Evolutionary conservation across 2,797 vertebrate species (phyloP).

Genomic region (Acanthurus tractus): DNA sequence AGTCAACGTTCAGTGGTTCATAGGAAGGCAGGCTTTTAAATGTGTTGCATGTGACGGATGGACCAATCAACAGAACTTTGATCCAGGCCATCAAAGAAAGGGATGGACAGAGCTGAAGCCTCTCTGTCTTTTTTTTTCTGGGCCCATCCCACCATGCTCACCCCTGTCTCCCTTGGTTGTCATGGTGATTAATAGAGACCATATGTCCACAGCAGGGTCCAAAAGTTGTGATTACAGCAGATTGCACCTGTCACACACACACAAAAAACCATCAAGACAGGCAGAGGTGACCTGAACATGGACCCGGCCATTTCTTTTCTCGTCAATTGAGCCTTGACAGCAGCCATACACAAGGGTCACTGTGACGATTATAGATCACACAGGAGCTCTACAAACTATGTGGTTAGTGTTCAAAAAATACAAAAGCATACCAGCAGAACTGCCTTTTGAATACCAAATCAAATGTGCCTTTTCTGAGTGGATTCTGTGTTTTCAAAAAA

Average conservation of each 20-base stretch:
- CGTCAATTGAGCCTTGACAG: slow-evolving; percentile 55
- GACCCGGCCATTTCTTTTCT: slow-evolving; percentile 37
- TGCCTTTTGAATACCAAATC: too few relatives aligned
- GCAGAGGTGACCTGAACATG: slow-evolving; percentile 58
- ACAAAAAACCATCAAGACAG: slow-evolving; percentile 18
- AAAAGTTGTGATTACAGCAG: slow-evolving; percentile 61
- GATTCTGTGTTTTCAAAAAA: too few relatives aligned
- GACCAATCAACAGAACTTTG: background rate
- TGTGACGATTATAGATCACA: slow-evolving; percentile 41
- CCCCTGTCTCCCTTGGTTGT: slow-evolving; percentile 42
- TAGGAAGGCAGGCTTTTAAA: background rate
- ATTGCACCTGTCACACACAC: slow-evolving; percentile 50
- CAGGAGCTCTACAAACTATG: slow-evolving; percentile 21
- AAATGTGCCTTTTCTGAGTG: too few relatives aligned
- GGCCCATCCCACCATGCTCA: slow-evolving; percentile 8
- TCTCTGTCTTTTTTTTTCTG: slow-evolving; percentile 11
- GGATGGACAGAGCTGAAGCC: slow-evolving; percentile 9
- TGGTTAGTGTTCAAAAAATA: background rate
- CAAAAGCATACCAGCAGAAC: too few relatives aligned
- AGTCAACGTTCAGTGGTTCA: background rate
- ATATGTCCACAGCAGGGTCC: slow-evolving; percentile 43
- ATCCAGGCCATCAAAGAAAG: slow-evolving; percentile 22
- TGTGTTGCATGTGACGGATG: background rate
- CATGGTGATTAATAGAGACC: slow-evolving; percentile 70
- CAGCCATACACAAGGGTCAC: slow-evolving; percentile 41